Conservation (phyloP, 2,888 invertebrate species). For the Eustalomyia histrio region DNA sequence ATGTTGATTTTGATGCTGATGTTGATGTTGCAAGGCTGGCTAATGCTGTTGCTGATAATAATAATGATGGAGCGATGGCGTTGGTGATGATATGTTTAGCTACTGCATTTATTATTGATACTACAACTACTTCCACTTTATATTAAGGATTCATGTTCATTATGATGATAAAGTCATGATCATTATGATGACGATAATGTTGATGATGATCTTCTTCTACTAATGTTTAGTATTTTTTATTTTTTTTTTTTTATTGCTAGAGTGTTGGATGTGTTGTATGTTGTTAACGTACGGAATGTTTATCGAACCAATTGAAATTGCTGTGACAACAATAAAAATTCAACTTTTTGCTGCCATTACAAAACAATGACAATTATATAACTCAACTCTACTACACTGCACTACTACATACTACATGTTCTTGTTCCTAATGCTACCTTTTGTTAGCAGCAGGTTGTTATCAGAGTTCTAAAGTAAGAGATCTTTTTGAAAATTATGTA, state of each 20-base stretch:
- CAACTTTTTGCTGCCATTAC: conserved; percentile 70
- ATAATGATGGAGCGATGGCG: conserved; percentile 46
- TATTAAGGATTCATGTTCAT: conserved; percentile 54
- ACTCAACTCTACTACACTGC: conserved; percentile 46
- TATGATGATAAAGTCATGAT: conserved; percentile 47
- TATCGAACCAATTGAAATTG: conserved; percentile 78
- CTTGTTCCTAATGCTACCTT: neutral
- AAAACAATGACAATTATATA: conserved; percentile 66
- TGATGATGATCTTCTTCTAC: conserved; percentile 47
- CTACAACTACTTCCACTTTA: conserved; percentile 33
- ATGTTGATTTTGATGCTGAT: conserved; percentile 40
- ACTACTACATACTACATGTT: conserved; percentile 17
- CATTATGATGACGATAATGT: conserved; percentile 46
- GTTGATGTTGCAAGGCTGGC: conserved; percentile 42
- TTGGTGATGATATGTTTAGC: conserved; percentile 57
- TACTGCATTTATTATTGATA: conserved; percentile 62
- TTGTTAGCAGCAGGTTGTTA: conserved; percentile 39
- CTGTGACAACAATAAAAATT: conserved; percentile 78
- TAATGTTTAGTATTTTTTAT: conserved; percentile 47
- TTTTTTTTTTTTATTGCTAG: conserved; percentile 60
- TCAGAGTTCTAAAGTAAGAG: neutral
- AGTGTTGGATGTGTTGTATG: conserved; percentile 69
- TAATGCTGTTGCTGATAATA: conserved; percentile 25
- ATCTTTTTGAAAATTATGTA: neutral
- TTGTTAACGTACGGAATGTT: conserved; percentile 73